Conservation (phyloP, 2,888 invertebrate species). For the Cyclophora albipunctata region DNA sequence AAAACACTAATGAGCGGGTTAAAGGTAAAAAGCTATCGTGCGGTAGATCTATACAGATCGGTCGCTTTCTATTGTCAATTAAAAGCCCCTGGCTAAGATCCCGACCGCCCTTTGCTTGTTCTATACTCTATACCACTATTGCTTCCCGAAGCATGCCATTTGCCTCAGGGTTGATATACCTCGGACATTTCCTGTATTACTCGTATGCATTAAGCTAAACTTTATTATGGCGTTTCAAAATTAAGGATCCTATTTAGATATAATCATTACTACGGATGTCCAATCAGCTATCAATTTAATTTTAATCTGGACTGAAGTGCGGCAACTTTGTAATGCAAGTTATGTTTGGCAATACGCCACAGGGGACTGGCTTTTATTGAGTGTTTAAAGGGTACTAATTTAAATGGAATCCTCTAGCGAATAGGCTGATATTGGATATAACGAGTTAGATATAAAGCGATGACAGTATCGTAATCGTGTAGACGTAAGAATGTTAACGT, state of each 20-base stretch:
- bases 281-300: conserved; percentile 22
- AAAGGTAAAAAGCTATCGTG: conserved; percentile 52
- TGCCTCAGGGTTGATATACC: conserved; percentile 61
- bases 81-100: conserved; percentile 56
- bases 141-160: conserved; percentile 58
- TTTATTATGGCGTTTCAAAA: conserved; percentile 53
- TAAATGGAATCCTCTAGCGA: conserved; percentile 3
- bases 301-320: too few species aligned
- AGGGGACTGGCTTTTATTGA: too few species aligned
- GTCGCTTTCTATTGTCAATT: conserved; percentile 64
- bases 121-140: conserved; percentile 55
- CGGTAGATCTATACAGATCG: conserved; percentile 46
- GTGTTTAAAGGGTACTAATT: conserved; percentile 1
- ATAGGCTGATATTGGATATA: conserved; percentile 12
- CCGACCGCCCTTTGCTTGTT: conserved; percentile 68
- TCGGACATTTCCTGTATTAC: conserved; percentile 68
- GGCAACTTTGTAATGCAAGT: too few species aligned
- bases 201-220: conserved; percentile 51
- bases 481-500: conserved; percentile 28
- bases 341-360: too few species aligned
- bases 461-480: conserved; percentile 31
- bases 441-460: conserved; percentile 5
- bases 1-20: conserved; percentile 45
- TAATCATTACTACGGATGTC: conserved; percentile 29
- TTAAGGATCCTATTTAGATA: conserved; percentile 60